phyloP scores from a whole-genome alignment of 92 coral and sea anemone species.

The Pocillopora grandis region DNA sequence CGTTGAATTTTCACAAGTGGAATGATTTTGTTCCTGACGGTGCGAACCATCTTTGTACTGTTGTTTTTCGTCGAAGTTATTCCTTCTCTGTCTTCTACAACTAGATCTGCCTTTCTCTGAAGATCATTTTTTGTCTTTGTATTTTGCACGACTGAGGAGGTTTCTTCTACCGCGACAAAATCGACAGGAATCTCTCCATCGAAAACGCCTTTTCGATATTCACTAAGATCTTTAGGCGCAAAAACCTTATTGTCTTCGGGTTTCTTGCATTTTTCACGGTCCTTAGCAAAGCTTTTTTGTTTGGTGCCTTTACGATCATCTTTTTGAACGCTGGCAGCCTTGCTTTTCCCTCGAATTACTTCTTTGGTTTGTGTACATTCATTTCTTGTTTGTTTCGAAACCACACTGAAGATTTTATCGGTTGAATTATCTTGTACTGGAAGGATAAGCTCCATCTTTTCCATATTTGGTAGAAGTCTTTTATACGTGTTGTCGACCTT shows the following conservation, averaged over 20 bases:
- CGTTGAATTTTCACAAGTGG: neutral
- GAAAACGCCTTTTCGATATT: neutral
- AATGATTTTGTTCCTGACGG: conserved; percentile 13
- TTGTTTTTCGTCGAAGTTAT: neutral
- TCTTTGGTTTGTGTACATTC: neutral
- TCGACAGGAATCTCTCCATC: neutral
- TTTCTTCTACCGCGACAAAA: neutral
- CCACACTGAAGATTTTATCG: neutral
- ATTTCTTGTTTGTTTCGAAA: neutral
- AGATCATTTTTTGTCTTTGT: neutral
- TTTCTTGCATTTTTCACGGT: neutral
- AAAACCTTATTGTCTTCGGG: neutral
- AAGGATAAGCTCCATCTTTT: neutral
- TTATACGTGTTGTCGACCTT: neutral
- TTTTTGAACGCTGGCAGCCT: neutral
- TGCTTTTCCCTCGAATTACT: neutral
- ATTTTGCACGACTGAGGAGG: neutral
- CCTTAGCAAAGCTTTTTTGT: neutral
- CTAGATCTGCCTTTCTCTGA: neutral
- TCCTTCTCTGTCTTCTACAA: neutral
- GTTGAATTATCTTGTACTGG: neutral
- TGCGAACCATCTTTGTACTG: neutral
- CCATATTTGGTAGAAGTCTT: neutral
- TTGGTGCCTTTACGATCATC: neutral
- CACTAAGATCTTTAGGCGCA: neutral